Evolutionary conservation across 2,797 vertebrate genomes (phyloP).

Genomic region (Pygocentrus nattereri): DNA sequence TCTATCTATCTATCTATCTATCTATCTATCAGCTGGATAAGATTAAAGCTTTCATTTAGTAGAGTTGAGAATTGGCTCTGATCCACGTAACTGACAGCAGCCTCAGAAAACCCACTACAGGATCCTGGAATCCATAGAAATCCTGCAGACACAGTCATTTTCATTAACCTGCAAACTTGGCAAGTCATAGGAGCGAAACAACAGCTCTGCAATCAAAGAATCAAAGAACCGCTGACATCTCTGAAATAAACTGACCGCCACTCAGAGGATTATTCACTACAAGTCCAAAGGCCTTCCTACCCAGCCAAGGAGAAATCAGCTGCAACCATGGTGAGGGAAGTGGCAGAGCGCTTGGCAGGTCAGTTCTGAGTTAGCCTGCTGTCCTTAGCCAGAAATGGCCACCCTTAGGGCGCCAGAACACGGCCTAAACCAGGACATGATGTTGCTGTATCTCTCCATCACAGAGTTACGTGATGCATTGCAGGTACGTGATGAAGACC

Average conservation of each 20-base stretch:
- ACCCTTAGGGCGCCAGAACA: not conserved
- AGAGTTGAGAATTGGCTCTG: slow-evolving; percentile 77
- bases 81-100: slow-evolving; percentile 73
- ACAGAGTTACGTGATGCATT: not conserved
- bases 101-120: slow-evolving; percentile 64
- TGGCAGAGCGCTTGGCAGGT: slow-evolving; percentile 18
- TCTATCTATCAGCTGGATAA: slow-evolving; percentile 66
- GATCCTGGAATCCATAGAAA: slow-evolving; percentile 62
- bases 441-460: not conserved
- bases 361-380: not conserved
- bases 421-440: not conserved
- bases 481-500: not conserved
- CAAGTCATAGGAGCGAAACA: not conserved
- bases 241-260: not conserved
- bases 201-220: not conserved
- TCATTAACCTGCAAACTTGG: slow-evolving; percentile 39
- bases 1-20: not conserved
- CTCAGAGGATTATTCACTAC: slow-evolving; percentile 3
- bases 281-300: not conserved
- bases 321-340: not conserved
- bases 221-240: not conserved
- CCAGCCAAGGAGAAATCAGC: slow-evolving; percentile 19
- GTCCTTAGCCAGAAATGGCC: not conserved
- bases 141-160: slow-evolving; percentile 58
- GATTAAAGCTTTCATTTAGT: slow-evolving; percentile 78